Conservation (phyloP, 1,140 invertebrate genomes). For the Pemphigus obesinymphae region DNA sequence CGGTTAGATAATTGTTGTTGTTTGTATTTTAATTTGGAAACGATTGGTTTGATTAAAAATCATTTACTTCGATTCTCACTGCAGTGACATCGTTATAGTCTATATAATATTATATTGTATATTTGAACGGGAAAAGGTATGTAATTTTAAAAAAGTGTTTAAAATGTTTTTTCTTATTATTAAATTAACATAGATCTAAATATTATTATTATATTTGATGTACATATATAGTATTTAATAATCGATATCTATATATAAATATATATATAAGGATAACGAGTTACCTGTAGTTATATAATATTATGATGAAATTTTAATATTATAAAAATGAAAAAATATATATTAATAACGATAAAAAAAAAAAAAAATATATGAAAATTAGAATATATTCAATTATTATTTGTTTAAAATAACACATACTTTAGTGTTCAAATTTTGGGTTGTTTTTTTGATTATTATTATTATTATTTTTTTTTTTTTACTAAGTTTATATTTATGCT, state of each 20-base stretch:
- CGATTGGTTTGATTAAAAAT: not conserved
- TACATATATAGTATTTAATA: conserved; percentile 18
- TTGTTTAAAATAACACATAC: not conserved
- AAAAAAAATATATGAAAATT: too few relatives aligned
- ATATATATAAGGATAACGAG: not conserved
- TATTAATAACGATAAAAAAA: too few relatives aligned
- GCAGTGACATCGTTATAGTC: not conserved
- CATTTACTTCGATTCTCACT: not conserved
- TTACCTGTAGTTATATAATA: not conserved
- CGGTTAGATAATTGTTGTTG: not conserved
- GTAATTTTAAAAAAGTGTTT: not conserved
- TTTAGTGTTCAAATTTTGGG: too few relatives aligned
- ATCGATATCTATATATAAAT: not conserved
- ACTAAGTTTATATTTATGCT: too few relatives aligned
- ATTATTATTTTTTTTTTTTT: too few relatives aligned
- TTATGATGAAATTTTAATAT: not conserved
- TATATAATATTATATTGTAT: too few relatives aligned
- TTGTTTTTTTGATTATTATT: too few relatives aligned
- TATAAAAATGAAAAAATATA: not conserved
- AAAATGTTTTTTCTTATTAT: not conserved
- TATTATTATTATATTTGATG: not conserved
- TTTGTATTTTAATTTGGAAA: conserved; percentile 8
- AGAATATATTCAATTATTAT: too few relatives aligned
- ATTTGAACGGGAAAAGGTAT: not conserved
- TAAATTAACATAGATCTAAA: not conserved